These are phyloP conservation scores for Agrochola macilenta DNA, from an alignment of 2,888 invertebrate genomes.

Conservation along the genomic window DNA sequence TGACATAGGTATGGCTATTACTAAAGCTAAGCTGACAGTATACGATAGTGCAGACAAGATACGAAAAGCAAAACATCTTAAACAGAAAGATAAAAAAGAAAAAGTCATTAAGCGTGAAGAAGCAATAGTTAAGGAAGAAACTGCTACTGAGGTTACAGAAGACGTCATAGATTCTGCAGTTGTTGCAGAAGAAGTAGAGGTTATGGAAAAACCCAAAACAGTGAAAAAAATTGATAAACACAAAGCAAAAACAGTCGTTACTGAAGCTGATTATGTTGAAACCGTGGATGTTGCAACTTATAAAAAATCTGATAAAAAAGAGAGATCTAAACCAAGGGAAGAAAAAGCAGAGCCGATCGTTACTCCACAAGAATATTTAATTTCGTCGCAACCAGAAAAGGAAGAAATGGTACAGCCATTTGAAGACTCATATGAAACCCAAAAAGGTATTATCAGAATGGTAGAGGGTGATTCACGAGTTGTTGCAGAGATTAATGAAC, in stretches of 20 bases:
- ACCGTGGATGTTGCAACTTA: constrained; percentile 91
- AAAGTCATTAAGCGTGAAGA: constrained; percentile 83
- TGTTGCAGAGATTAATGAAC: constrained; percentile 94
- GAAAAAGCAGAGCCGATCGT: constrained; percentile 88
- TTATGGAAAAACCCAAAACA: constrained; percentile 90
- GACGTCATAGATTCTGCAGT: constrained; percentile 88
- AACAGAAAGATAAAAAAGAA: constrained; percentile 87
- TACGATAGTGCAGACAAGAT: constrained; percentile 81
- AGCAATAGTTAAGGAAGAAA: constrained; percentile 71
- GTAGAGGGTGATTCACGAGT: constrained; percentile 90
- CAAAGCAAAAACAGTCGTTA: constrained; percentile 89
- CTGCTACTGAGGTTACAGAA: constrained; percentile 79
- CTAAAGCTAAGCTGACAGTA: constrained; percentile 94
- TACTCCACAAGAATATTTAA: constrained; percentile 90
- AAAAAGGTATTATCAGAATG: constrained; percentile 88
- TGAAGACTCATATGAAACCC: constrained; percentile 90
- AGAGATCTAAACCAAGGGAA: constrained; percentile 79
- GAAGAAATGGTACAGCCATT: constrained; percentile 89
- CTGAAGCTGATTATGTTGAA: constrained; percentile 91
- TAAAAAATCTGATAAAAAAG: constrained; percentile 91
- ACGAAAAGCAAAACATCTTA: constrained; percentile 82
- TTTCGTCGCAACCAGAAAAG: constrained; percentile 90
- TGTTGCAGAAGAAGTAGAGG: constrained; percentile 83
- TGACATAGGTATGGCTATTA: constrained; percentile 95
- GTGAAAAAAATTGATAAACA: constrained; percentile 83